Base-by-base conservation (phyloP, 2,797 vertebrate species). In the Gephyroberyx darwinii region DNA sequence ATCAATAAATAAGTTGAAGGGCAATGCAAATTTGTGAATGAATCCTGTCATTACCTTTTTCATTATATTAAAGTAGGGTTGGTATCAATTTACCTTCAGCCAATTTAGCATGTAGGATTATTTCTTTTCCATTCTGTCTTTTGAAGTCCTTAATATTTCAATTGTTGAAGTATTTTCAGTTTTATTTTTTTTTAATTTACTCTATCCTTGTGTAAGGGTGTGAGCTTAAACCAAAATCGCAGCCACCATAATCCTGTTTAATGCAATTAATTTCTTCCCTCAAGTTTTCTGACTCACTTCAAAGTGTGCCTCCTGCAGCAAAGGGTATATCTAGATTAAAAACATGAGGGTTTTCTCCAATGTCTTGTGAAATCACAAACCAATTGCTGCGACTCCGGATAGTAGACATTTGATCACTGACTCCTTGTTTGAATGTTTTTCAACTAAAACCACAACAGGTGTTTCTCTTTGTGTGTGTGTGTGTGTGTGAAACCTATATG, bases 1-100 rank as follows among this genome's bases (percentile, higher is more conserved):
- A 98, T 98, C 97, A 99, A 98, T 98, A 98, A 99, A 99, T 96
- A 96, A 95, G 94, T 96, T 98, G 96, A 98, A 98, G 96, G 97
- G 96, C 97, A 95, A 92, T 78, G 74, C 64, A 78, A 74, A 69
- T 85, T 80, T 85, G 80, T 84, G 71, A 71, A 75, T 88, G 73
- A 63, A 85, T 88, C 65, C 47, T 10, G 43, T 81, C 58, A 72
- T 84, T 86, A 52, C 35, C 58, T 59, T 67, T 67, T 45, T 8
- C 39, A 13, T 52, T 10, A 19, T 35, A 35, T 26, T 26, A 3
- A 47, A 47, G 45, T 47, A 16, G 45, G 16, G 16, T 16, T 47
- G 14, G 13, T 4, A 47, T n/a, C 16, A 47, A 16, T 47, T 47
- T 47, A 16, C 17, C 5, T 16, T 47, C 5, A 5, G 14, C 17